Evolutionary conservation across 2,113 vertebrate species (phyloP), one percentile per base, ranked within the genome.

Genomic region (Hypomesus transpacificus): DNA sequence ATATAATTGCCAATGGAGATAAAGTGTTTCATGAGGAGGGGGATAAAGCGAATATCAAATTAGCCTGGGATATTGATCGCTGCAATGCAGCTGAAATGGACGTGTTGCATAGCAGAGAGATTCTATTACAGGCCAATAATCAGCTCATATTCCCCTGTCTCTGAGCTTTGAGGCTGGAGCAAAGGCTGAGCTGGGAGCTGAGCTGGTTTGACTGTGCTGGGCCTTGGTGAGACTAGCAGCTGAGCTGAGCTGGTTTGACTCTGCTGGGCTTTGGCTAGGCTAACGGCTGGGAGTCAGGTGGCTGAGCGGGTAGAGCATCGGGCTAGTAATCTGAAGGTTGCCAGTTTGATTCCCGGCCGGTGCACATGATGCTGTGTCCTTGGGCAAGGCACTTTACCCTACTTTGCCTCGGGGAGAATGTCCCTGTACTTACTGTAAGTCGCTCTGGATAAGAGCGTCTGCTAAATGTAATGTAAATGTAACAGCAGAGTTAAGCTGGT

Each of bases 31-130:
- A 77, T 75, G 76, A 86, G 84, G 80, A 74, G 70, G 75, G 76
- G 81, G 86, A 91, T 89, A 84, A 91, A 89, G 86, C 81, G 75
- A 87, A 89, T 89, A 90, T 88, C 87, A 87, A 88, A 89, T 89
- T 82, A 90, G 88, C 87, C 75, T 73, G 76, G 80, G 74, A 72
- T 68, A 91, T 90, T 74, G 86, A 88, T 89, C 73, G 71, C 80
- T 75, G 76, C 82, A 80, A 84, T 87, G 85, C 84, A 79, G 82
- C 83, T 83, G 77, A 86, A 88, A 87, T 73, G 80, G 81, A 88
- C 73, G 84, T 73, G 78, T 80, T 71, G 80, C 82, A 86, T 83
- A 89, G 87, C 73, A 81, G 72, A 76, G 80, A 70, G 86, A 90
- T 90, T 90, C 86, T 89, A 90, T 91, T 87, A 88, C 69, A 78